phyloP scores from a whole-genome alignment of 2,888 invertebrate species.

The Amblyjoppa proteus region DNA sequence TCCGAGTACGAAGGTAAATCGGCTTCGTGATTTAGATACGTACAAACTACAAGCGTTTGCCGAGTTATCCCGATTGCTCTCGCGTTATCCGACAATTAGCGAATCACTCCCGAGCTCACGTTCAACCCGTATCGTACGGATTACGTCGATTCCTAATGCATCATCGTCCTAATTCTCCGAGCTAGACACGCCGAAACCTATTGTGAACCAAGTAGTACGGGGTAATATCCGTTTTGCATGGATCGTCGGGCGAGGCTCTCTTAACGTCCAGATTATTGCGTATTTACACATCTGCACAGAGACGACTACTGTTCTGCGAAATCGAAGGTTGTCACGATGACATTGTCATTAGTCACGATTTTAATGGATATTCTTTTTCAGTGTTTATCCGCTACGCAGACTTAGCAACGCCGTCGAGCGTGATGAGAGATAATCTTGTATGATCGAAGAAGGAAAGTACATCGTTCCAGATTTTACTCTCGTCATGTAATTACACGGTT shows the following conservation, averaged over 20 bases:
- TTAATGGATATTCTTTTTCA: neutral
- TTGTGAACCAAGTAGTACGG: conserved; percentile 27
- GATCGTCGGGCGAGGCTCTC: conserved; percentile 6
- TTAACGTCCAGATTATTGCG: conserved; percentile 2
- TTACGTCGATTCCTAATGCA: neutral
- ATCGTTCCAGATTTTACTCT: neutral
- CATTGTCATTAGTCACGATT: neutral
- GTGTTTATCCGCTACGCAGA: neutral
- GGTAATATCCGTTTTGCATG: conserved; percentile 22
- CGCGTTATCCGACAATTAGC: conserved; percentile 1
- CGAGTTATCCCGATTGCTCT: neutral
- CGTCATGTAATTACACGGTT: conserved; percentile 14
- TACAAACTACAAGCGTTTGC: neutral
- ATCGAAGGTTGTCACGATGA: neutral
- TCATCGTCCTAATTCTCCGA: conserved; percentile 6
- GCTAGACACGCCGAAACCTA: conserved; percentile 6
- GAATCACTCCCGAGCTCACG: neutral
- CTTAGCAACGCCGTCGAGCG: neutral
- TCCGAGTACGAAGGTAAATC: neutral
- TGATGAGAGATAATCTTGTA: neutral
- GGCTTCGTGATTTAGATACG: neutral
- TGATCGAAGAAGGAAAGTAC: neutral
- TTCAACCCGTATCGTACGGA: neutral
- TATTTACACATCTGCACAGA: neutral
- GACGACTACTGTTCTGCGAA: neutral